phyloP scores from a whole-genome alignment of 2,113 vertebrate genomes.

The Enhydra lutris region DNA sequence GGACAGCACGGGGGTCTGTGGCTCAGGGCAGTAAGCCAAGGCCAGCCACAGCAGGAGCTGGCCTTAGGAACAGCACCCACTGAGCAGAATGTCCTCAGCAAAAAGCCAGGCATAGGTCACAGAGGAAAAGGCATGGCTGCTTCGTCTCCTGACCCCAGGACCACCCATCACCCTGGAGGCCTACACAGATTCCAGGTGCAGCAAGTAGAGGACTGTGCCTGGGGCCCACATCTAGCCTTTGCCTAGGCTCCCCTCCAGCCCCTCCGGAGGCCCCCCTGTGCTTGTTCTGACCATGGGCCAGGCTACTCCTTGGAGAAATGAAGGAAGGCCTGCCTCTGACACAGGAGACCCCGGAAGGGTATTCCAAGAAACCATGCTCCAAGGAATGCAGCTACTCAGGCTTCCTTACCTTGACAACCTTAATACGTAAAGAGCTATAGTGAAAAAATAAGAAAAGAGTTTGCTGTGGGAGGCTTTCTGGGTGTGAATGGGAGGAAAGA shows the following conservation, averaged over 20 bases:
- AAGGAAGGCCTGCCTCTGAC: background rate
- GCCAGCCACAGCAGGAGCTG: background rate
- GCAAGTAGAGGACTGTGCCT: too few species aligned
- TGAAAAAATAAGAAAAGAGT: background rate
- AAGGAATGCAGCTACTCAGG: background rate
- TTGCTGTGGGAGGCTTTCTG: background rate
- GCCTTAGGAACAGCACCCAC: background rate
- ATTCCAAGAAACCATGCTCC: background rate
- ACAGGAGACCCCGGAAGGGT: accelerated
- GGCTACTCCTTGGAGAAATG: background rate
- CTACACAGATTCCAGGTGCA: accelerated
- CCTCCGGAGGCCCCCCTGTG: background rate
- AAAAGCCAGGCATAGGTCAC: background rate
- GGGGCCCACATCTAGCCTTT: background rate
- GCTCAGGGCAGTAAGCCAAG: background rate
- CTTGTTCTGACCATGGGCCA: background rate
- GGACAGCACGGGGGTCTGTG: background rate
- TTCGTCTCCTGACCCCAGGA: accelerated
- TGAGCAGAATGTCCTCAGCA: accelerated
- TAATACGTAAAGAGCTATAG: background rate
- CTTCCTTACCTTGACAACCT: background rate
- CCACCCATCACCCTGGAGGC: background rate
- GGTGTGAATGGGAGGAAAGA: background rate
- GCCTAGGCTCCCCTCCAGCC: background rate
- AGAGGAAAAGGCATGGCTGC: background rate